A percentile compares a stretch with the other conserved stretches of the same genome.
Conservation (phyloP, 1,140 invertebrate species). For the Teleopsis dalmanni region DNA sequence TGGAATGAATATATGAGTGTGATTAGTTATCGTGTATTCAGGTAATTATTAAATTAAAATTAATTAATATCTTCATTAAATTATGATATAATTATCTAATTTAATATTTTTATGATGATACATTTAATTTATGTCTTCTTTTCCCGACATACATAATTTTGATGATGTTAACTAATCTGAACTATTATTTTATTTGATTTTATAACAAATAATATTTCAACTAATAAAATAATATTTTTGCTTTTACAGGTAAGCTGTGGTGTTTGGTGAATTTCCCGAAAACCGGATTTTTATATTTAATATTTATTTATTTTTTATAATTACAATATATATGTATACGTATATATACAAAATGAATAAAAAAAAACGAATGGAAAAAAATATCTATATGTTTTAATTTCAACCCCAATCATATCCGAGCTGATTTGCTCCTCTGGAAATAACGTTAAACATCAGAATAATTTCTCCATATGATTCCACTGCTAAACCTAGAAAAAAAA, state of each 20-base stretch:
- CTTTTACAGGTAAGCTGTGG: not conserved
- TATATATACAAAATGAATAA: not conserved
- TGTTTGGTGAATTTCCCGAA: not conserved
- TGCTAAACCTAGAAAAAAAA: conserved; percentile 11
- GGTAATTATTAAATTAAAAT: too few relatives aligned
- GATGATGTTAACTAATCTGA: conserved; percentile 4
- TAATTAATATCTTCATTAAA: too few relatives aligned
- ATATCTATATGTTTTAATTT: not conserved
- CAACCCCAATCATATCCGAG: conserved; percentile 6
- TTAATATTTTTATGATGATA: conserved; percentile 11
- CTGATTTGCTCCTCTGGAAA: conserved; percentile 12
- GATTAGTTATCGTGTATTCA: too few relatives aligned
- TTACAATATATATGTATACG: not conserved
- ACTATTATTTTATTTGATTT: not conserved
- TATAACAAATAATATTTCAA: not conserved
- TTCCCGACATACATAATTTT: conserved; percentile 15
- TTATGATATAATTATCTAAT: too few relatives aligned
- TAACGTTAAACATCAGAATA: conserved; percentile 7
- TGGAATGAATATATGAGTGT: too few relatives aligned
- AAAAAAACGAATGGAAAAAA: not conserved
- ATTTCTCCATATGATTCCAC: conserved; percentile 19
- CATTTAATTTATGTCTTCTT: conserved; percentile 12
- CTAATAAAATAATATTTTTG: not conserved
- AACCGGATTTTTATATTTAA: not conserved
- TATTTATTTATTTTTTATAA: not conserved